Evolutionary conservation across 2,888 invertebrate species (phyloP), one percentile per base, ranked within the genome.

Genomic region (Microctonus hyperodae): DNA sequence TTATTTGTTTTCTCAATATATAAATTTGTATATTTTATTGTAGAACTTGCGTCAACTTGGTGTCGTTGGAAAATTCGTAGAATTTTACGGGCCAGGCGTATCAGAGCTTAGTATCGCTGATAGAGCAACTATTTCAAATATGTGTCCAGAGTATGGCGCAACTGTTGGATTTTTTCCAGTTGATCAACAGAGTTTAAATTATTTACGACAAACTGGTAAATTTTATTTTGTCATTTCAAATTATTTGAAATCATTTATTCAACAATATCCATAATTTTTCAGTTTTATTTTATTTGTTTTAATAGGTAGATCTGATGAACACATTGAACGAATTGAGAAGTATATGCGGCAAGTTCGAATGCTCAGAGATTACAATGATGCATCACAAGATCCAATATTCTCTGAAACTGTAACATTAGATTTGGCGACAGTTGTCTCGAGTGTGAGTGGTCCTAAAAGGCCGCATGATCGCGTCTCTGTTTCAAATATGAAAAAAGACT

Each of bases 91-190:
- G 0, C 92, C 96, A 0, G 98, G 98, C 2, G 96, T 98, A 3
- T 85, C 90, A 0, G 92, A 93, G 65, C 85, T 99, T 4, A 96
- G 96, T 64, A 96, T 99, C 69, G 98, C 98, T 0, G 98, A 99
- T 86, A 87, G 98, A 53, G 97, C 98, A 0, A 99, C 98, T 0
- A 96, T 99, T 64, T 94, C 97, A 73, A 99, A 99, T 86, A 98
- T 99, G 98, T 97, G 97, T 80, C 98, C 98, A 0, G 96, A 96
- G 84, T 98, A 98, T 82, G 98, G 98, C 0, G 98, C 98, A 16
- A 98, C 98, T 0, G 92, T 96, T 70, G 97, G 95, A 0, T 96
- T 91, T 85, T 98, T 98, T 86, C 96, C 98, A 0, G 93, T 97
- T 0, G 98, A 98, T 85, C 84, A 87, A 31, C 86, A 86, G 69